A percentile compares a stretch with the other conserved stretches of the same genome.
Evolutionary conservation across 2,888 invertebrate genomes (phyloP).

Genomic region (Anodontia alba): DNA sequence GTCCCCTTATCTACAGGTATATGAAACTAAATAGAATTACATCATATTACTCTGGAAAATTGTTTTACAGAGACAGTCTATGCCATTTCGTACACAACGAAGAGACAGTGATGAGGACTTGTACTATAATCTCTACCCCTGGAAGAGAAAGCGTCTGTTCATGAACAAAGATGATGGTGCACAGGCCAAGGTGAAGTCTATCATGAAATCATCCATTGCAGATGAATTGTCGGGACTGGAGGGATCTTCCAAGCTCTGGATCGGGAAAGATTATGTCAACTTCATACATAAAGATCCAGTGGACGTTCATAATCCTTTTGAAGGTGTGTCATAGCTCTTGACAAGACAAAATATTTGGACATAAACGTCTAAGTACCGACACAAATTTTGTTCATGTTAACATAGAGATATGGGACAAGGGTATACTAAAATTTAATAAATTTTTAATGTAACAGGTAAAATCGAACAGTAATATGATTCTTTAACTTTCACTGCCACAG

Average conservation of each 20-base stretch:
- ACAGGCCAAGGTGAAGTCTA: slow-evolving; percentile 46
- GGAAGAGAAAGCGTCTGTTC: slow-evolving; percentile 44
- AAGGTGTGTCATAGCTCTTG: too few relatives aligned
- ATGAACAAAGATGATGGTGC: slow-evolving; percentile 31
- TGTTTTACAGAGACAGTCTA: slow-evolving; percentile 39
- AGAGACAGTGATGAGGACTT: slow-evolving; percentile 52
- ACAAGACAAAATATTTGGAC: too few relatives aligned
- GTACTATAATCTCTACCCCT: slow-evolving; percentile 54
- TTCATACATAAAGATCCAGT: slow-evolving; percentile 98
- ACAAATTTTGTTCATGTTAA: too few relatives aligned
- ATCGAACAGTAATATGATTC: too few relatives aligned
- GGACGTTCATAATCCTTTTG: slow-evolving; percentile 94
- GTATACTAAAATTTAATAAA: too few relatives aligned
- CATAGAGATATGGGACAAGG: too few relatives aligned
- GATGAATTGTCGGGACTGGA: slow-evolving; percentile 84
- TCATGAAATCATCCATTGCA: slow-evolving; percentile 53
- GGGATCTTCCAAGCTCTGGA: slow-evolving; percentile 94
- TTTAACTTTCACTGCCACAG: too few relatives aligned
- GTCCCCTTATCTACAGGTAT: too few relatives aligned
- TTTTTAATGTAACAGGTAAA: too few relatives aligned
- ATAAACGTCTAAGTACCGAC: too few relatives aligned
- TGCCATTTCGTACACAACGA: slow-evolving; percentile 49
- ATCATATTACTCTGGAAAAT: too few relatives aligned
- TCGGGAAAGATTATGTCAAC: slow-evolving; percentile 98
- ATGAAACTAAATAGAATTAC: too few relatives aligned